Evolutionary conservation across 2,888 invertebrate genomes (phyloP), one percentile per base, ranked within the genome.

Genomic region (Teinopalpus imperialis): DNA sequence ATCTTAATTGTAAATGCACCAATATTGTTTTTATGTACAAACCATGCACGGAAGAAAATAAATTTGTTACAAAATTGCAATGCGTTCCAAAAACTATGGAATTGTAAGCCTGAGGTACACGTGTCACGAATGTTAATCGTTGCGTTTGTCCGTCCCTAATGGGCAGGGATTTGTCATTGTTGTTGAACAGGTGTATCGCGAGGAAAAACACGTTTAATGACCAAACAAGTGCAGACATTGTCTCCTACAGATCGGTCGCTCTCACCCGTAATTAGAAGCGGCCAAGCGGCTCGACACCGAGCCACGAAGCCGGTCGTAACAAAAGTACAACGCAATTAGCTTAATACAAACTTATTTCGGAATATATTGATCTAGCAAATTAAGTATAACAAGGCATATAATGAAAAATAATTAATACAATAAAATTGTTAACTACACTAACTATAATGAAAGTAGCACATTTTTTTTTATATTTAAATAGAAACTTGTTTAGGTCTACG

Each of bases 121-220:
- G 31, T 54, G 57, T 59, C 53, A 53, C 57, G 57, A 63, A 63
- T 61, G 60, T 49, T 59, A 58, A 64, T 54, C 54, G 51, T 52
- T 61, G 57, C 64, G 16, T 70, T 72, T 67, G 73, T 69, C 53
- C 51, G 53, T 64, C 63, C 59, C 59, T 72, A 70, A 75, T 73
- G 63, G 57, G 34, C 49, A 49, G 51, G 57, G 61, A 69, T 74
- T 74, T 75, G 70, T 77, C 69, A 70, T 60, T 63, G 66, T 63
- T 61, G 65, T 61, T 62, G 64, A 74, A 72, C 78, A 77, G 74
- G 76, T 80, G 71, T 72, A 63, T 69, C 72, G 69, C 69, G 69
- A 69, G 65, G 69, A 69, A 73, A 74, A 74, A 75, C 69, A 69
- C 56, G 67, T 71, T 69, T 74, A 74, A 76, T 68, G 64, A 65